Evolutionary conservation across 2,888 invertebrate species (phyloP).

Genomic region (Branchellion lobata): DNA sequence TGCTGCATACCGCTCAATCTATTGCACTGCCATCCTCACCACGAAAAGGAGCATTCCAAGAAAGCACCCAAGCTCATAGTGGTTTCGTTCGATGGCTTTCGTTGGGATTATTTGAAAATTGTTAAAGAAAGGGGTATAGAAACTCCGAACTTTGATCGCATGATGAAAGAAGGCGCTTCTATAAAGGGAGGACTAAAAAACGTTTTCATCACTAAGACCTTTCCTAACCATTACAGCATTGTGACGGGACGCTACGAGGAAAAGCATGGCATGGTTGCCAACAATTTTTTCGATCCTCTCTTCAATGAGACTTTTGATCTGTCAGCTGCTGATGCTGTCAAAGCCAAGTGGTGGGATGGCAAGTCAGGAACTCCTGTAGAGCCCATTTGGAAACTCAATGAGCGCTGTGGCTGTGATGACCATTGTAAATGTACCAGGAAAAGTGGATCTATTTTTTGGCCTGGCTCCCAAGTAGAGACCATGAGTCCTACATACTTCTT

Average conservation of each 20-base stretch:
- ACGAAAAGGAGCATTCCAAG: conserved; percentile 28
- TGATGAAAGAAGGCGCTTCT: conserved; percentile 68
- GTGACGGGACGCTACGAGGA: conserved; percentile 69
- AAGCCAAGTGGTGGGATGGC: conserved; percentile 63
- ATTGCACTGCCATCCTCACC: not conserved
- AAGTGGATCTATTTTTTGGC: conserved; percentile 75
- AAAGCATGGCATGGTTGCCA: conserved; percentile 72
- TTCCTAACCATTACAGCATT: conserved; percentile 75
- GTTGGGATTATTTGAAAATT: conserved; percentile 69
- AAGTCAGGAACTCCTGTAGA: conserved; percentile 53
- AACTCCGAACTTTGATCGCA: conserved; percentile 67
- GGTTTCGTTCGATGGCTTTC: conserved; percentile 73
- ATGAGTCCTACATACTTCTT: conserved; percentile 53
- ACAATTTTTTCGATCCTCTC: conserved; percentile 67
- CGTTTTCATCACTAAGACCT: conserved; percentile 69
- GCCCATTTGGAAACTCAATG: conserved; percentile 62
- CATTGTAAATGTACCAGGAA: conserved; percentile 61
- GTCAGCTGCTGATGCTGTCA: conserved; percentile 56
- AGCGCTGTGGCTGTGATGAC: conserved; percentile 64
- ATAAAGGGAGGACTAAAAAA: conserved; percentile 59
- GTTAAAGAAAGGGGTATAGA: conserved; percentile 56
- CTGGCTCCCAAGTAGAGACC: conserved; percentile 66
- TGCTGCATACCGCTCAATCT: not conserved
- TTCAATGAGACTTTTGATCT: conserved; percentile 53
- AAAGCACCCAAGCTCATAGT: conserved; percentile 66